These are phyloP conservation scores for Lasioglossum malachurum DNA, from an alignment of 2,888 invertebrate genomes.

Conservation along the genomic window DNA sequence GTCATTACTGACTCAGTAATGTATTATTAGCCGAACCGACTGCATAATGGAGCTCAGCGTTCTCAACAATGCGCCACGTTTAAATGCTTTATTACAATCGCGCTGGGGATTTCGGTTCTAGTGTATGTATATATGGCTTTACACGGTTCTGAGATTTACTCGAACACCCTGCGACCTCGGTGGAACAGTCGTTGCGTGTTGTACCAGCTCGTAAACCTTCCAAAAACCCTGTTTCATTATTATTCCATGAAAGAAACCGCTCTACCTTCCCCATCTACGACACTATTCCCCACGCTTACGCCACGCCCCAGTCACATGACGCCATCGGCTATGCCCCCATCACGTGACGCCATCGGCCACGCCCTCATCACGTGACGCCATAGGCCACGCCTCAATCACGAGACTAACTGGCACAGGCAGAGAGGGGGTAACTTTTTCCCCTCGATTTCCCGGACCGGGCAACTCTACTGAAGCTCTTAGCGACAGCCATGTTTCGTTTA, in stretches of 20 bases:
- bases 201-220: neutral
- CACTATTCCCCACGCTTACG: no score
- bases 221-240: neutral
- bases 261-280: no score
- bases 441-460: no score
- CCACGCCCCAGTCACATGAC: no score
- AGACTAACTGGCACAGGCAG: no score
- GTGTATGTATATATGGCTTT: neutral
- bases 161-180: neutral
- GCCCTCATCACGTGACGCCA: no score
- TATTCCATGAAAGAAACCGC: neutral
- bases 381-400: no score
- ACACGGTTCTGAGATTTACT: constrained; percentile 13
- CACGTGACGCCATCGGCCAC: no score
- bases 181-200: neutral
- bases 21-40: constrained; percentile 53
- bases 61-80: constrained; percentile 31
- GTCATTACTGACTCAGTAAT: constrained; percentile 58
- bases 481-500: neutral
- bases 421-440: neutral
- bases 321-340: no score
- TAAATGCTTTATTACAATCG: constrained; percentile 29
- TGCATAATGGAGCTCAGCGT: constrained; percentile 54
- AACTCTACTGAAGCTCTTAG: no score
- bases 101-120: neutral